Evolutionary conservation across 2,113 vertebrate species (phyloP).

Genomic region (Grammomys surdaster): DNA sequence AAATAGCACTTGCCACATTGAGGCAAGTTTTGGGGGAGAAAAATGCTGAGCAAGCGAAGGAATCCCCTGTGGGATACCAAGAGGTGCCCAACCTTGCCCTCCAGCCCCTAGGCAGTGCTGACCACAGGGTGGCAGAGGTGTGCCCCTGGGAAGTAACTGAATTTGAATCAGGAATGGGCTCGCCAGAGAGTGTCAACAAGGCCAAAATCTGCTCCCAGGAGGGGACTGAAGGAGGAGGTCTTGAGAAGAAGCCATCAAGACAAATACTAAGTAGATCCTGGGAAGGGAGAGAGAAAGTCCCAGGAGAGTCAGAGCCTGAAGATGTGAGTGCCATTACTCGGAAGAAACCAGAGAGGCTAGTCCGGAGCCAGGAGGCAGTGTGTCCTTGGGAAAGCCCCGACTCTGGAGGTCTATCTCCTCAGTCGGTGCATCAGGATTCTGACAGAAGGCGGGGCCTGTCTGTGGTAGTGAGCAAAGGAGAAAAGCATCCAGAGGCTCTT

Average conservation of each 20-base stretch:
- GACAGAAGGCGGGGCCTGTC: background rate
- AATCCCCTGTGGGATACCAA: background rate
- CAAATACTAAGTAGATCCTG: background rate
- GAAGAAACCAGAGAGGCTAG: conserved; percentile 73
- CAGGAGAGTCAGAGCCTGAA: background rate
- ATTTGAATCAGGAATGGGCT: background rate
- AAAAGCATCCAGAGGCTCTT: conserved; percentile 64
- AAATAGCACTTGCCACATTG: background rate
- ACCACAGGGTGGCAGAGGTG: background rate
- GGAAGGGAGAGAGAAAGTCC: background rate
- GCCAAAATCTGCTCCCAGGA: conserved; percentile 71
- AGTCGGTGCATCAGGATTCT: background rate
- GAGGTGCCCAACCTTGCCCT: background rate
- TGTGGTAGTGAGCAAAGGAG: conserved; percentile 2
- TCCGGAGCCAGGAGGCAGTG: conserved; percentile 59
- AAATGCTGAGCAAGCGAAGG: conserved; percentile 14
- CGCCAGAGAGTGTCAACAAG: conserved; percentile 20
- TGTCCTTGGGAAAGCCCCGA: conserved; percentile 4
- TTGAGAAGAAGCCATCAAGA: background rate
- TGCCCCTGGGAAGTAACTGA: conserved; percentile 72
- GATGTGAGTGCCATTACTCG: background rate
- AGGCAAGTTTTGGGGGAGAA: conserved; percentile 23
- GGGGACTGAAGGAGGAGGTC: conserved; percentile 37
- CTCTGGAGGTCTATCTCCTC: background rate
- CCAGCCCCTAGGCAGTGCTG: background rate